Base-by-base conservation (phyloP, 2,797 vertebrate species). In the Artibeus jamaicensis region DNA sequence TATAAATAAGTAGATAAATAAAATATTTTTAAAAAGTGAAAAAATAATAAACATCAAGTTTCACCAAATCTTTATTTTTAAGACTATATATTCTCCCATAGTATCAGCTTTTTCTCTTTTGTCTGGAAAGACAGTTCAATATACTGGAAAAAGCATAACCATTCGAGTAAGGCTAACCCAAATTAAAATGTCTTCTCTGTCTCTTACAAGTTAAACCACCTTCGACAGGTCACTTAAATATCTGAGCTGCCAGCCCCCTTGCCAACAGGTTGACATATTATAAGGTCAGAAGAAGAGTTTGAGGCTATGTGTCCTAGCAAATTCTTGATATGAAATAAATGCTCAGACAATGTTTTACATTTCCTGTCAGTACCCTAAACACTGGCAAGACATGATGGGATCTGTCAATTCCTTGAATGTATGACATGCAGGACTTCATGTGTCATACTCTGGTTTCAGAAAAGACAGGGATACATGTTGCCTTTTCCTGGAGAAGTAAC, bases 281-380 rank as follows among this genome's bases (percentile, higher is more conserved):
- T 5, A 74, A 39, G 11, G 32, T 39, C 12, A 6, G 22, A 71
- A 82, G 67, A 65, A 85, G 65, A 71, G 26, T 8, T 5, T 9
- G 26, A 67, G 59, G 32, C 42, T 68, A 1, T 18, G 0, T 9
- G 3, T 18, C 22, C 32, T 55, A 19, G 2, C 14, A 24, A 87
- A 76, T 15, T 34, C 78, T 12, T 1, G 19, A 19, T 19, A 44
- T 24, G 12, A 79, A 81, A 53, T n/a, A 70, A 53, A 34, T 0
- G 1, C 44, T 70, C 16, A 6, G 68, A 26, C 1, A 15, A 0
- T 3, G 11, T n/a, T 73, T 2, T 22, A 15, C 1, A 2, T 65
- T 42, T 22, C 68, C 14, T 19, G 2, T 68, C 32, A 1, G 42
- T 21, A 16, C 57, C 71, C 26, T 0, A 0, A 24, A 32, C 1